Evolutionary conservation across 2,888 invertebrate species (phyloP).

Genomic region (Taphrorychus bicolor): DNA sequence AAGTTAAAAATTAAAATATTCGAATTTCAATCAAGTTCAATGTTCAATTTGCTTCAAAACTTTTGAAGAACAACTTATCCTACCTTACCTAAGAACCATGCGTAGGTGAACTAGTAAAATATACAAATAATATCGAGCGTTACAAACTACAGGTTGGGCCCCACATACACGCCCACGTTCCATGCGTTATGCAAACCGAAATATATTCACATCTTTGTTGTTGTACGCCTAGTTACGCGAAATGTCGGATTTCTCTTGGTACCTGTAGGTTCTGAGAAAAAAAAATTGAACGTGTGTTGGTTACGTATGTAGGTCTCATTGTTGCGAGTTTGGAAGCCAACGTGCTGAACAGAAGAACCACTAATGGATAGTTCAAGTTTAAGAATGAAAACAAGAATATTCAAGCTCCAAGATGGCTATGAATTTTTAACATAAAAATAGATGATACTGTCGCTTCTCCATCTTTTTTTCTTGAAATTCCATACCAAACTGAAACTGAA

Average conservation of each 20-base stretch:
- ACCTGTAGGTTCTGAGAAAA: constrained; percentile 20
- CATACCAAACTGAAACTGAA: no score
- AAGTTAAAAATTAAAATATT: no score
- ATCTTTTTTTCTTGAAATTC: no score
- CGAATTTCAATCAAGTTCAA: no score
- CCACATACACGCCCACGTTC: constrained; percentile 13
- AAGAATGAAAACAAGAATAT: no score
- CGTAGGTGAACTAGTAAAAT: constrained; percentile 24
- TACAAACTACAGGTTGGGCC: constrained; percentile 21
- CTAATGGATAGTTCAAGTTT: no score
- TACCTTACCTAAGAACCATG: background rate
- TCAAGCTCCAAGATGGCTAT: no score
- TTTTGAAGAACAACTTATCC: no score
- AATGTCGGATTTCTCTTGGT: constrained; percentile 16
- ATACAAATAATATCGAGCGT: constrained; percentile 20
- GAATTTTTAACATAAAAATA: no score
- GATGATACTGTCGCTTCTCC: no score
- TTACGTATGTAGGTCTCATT: constrained; percentile 13
- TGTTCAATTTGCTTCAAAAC: no score
- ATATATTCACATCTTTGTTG: constrained; percentile 31
- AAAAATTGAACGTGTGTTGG: background rate
- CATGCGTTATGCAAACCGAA: constrained; percentile 19
- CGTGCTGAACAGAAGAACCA: no score
- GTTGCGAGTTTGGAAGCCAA: background rate
- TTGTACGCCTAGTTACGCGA: constrained; percentile 23